Evolutionary conservation across 2,888 invertebrate genomes (phyloP).

Genomic region (Muschampia plurimacula): DNA sequence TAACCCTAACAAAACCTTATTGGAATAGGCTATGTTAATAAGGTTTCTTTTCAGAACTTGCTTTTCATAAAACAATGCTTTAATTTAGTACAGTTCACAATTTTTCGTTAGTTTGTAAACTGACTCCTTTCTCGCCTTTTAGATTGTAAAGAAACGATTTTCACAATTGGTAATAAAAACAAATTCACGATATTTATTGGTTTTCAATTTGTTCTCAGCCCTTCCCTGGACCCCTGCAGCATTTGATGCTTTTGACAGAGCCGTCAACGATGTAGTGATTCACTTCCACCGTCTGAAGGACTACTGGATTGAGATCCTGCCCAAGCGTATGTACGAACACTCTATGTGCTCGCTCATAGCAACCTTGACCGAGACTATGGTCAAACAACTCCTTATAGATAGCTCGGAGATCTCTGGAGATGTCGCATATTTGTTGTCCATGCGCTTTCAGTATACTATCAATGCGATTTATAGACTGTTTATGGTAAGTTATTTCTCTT

Average conservation of each 20-base stretch:
- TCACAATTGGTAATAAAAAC: no score
- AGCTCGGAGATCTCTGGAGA: slow-evolving; percentile 68
- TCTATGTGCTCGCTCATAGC: slow-evolving; percentile 66
- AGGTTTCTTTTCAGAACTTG: no score
- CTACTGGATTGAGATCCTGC: slow-evolving; percentile 67
- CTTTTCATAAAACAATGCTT: no score
- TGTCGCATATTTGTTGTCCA: slow-evolving; percentile 66
- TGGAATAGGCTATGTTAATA: no score
- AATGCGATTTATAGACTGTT: slow-evolving; percentile 62
- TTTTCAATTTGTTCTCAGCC: slow-evolving; percentile 50
- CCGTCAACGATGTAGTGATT: slow-evolving; percentile 64
- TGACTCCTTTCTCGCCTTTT: no score
- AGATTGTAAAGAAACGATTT: no score
- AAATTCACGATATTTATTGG: no score
- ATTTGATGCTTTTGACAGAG: slow-evolving; percentile 69
- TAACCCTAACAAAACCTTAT: no score
- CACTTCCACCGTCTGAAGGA: slow-evolving; percentile 64
- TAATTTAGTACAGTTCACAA: no score
- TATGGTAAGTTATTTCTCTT: slow-evolving; percentile 57
- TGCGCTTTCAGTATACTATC: slow-evolving; percentile 61
- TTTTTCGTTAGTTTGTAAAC: no score
- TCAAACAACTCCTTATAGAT: slow-evolving; percentile 60
- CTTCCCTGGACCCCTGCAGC: slow-evolving; percentile 64
- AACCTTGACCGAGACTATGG: slow-evolving; percentile 63
- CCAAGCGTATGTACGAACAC: slow-evolving; percentile 70